Conservation (phyloP, 2,113 vertebrate genomes). For the Notothenia rossii region DNA sequence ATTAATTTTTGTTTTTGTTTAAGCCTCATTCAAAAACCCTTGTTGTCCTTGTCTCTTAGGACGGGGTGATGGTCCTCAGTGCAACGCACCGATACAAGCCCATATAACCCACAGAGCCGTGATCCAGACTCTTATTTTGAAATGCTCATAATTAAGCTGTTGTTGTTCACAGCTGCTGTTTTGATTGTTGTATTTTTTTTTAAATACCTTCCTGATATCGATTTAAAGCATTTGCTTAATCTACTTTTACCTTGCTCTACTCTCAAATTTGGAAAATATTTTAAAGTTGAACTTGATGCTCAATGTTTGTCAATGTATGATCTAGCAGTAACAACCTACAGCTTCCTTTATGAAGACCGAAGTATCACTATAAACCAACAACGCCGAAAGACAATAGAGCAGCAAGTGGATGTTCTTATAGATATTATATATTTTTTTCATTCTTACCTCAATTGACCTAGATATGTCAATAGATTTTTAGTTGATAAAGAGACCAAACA, state of each 20-base stretch:
- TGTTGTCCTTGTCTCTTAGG: slow-evolving; percentile 81
- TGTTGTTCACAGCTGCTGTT: slow-evolving; percentile 22
- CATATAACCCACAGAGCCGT: slow-evolving; percentile 79
- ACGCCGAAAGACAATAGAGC: background rate
- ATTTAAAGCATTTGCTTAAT: background rate
- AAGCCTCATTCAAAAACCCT: too few species aligned
- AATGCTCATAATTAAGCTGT: background rate
- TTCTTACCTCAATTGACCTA: too few species aligned
- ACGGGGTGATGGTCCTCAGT: slow-evolving; percentile 98
- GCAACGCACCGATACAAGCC: slow-evolving; percentile 98
- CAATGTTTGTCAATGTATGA: background rate
- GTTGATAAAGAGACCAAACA: background rate
- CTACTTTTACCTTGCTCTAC: background rate
- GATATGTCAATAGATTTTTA: background rate
- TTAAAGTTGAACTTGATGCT: background rate
- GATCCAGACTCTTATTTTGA: slow-evolving; percentile 25
- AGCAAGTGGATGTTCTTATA: background rate
- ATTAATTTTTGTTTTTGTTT: too few species aligned
- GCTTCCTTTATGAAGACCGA: background rate
- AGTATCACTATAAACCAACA: background rate
- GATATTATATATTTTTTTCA: background rate
- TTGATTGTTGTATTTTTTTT: background rate
- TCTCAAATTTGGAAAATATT: background rate
- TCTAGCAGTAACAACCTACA: background rate
- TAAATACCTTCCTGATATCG: background rate